These are phyloP conservation scores for Hemistola chrysoprasaria DNA, from an alignment of 2,888 invertebrate species.

Conservation along the genomic window DNA sequence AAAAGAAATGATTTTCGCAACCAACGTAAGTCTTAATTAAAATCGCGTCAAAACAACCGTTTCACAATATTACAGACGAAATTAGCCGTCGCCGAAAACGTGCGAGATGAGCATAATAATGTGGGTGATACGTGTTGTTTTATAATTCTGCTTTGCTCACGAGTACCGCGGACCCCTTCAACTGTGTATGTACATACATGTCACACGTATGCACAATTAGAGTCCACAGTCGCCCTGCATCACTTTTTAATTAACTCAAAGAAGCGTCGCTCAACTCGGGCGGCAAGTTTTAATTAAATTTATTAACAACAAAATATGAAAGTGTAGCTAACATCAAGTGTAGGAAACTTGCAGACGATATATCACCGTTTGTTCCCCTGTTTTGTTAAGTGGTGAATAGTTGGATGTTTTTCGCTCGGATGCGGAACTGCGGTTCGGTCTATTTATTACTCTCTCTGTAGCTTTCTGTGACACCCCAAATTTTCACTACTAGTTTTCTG, in stretches of 20 bases:
- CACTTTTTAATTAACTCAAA: constrained; percentile 53
- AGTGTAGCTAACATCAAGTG: constrained; percentile 30
- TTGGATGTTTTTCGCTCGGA: constrained; percentile 20
- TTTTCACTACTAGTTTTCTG: constrained; percentile 8
- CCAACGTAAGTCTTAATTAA: constrained; percentile 10
- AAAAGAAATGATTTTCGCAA: constrained; percentile 5
- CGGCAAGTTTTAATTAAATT: constrained; percentile 49
- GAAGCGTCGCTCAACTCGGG: constrained; percentile 33
- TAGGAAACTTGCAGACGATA: constrained; percentile 21
- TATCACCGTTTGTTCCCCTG: constrained; percentile 17
- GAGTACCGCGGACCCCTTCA: constrained; percentile 2
- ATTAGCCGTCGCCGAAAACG: constrained; percentile 23
- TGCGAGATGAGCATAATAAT: constrained; percentile 23
- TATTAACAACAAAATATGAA: constrained; percentile 46
- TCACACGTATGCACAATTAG: constrained; percentile 34
- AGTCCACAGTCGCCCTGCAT: constrained; percentile 29
- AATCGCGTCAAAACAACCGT: not conserved
- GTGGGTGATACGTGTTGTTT: constrained; percentile 24
- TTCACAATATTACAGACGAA: constrained; percentile 4
- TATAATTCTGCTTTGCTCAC: constrained; percentile 24
- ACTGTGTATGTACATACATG: constrained; percentile 24
- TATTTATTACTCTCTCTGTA: constrained; percentile 18
- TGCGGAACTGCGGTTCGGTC: constrained; percentile 5
- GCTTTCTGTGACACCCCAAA: constrained; percentile 7
- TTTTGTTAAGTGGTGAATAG: constrained; percentile 27